phyloP scores from a whole-genome alignment of 2,113 vertebrate species.

The Chlorodrepanis virens region DNA sequence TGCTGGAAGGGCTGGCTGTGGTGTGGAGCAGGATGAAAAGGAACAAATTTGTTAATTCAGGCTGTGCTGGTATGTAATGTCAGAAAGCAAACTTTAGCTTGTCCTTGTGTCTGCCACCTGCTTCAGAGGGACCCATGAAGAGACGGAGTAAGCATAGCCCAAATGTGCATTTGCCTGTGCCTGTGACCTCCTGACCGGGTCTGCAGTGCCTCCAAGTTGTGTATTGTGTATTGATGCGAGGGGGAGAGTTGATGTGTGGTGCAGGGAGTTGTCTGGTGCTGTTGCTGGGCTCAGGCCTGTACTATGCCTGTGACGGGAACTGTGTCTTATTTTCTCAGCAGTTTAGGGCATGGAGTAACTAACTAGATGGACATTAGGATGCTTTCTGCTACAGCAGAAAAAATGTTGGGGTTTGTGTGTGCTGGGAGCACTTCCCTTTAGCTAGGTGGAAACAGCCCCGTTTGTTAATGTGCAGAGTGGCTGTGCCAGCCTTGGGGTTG shows the following conservation, averaged over 20 bases:
- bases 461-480: background rate
- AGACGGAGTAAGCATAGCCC: background rate
- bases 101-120: background rate
- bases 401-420: background rate
- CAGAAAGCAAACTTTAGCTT: background rate
- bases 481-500: background rate
- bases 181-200: background rate
- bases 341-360: background rate
- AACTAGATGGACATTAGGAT: background rate
- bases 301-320: background rate
- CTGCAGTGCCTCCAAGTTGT: background rate
- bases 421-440: background rate
- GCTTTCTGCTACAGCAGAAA: background rate
- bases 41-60: background rate
- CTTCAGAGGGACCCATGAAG: background rate
- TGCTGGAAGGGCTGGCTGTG: background rate
- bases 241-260: accelerated
- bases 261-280: background rate
- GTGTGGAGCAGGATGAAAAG: background rate
- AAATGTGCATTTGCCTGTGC: background rate
- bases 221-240: background rate
- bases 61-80: background rate
- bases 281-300: background rate
- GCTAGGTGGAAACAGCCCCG: background rate
- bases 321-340: background rate